Evolutionary conservation across 1,140 invertebrate genomes (phyloP), one percentile per base, ranked within the genome.

Genomic region (Temnothorax nylanderi): DNA sequence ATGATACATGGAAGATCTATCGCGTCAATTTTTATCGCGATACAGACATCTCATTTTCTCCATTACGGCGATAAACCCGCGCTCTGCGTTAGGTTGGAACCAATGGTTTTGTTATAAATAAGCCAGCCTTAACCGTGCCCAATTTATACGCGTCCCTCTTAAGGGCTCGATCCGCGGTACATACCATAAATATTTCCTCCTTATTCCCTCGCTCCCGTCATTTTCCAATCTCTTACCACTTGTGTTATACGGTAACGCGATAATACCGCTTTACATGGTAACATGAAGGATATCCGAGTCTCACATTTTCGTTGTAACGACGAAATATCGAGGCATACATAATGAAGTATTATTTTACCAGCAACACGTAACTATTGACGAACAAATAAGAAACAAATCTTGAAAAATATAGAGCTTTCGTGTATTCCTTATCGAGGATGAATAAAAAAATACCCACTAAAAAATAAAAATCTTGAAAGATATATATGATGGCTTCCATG

Each of bases 141-240:
- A 84, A 84, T 84, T 84, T 84, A 84, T 84, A 75, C 80, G n/a
- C 54, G 69, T 58, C 54, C 26, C 54, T 69, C 54, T 84, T 74
- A 84, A 84, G n/a, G 54, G 54, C n/a, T 62, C n/a, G 69, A 84
- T 47, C 26, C 32, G 54, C 54, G 54, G n/a, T 84, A 62, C 49
- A 60, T 74, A 64, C 41, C 80, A 75, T 84, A 84, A 84, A 84
- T 84, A 84, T 74, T 26, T 26, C 32, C 41, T 34, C 11, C 37
- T 34, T 49, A 65, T 80, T 71, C 21, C 51, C 41, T 84, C 69
- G 69, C 41, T 62, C 69, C n/a, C 54, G 67, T 71, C 69, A 84
- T 62, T 75, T 84, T 84, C 80, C 80, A 84, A 84, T 84, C 80
- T 84, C 80, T 74, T 84, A 69, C 78, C 21, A 81, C 64, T 71